These are phyloP conservation scores for Turritopsis rubra DNA, from an alignment of 30 jellyfish, hydroid and myxozoan species.

Conservation along the genomic window DNA sequence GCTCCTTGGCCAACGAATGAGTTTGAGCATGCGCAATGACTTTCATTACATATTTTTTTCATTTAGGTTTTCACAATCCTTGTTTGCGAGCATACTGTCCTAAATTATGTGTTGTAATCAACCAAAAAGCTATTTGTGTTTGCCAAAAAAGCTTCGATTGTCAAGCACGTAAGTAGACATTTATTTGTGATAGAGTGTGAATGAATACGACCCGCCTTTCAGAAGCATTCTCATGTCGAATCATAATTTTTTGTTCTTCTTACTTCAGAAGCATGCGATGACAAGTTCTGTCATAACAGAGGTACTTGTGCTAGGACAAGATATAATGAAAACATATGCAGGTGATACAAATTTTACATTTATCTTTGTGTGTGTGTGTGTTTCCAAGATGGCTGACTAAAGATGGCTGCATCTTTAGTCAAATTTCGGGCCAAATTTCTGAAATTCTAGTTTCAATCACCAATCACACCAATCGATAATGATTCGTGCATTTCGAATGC, in stretches of 20 bases:
- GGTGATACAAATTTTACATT: background rate
- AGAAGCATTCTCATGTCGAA: background rate
- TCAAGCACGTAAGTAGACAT: constrained; percentile 22
- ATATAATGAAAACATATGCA: constrained; percentile 14
- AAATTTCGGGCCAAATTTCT: no score
- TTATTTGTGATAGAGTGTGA: background rate
- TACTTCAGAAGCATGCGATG: constrained; percentile 13
- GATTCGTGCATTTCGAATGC: no score
- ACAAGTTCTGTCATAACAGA: constrained; percentile 1
- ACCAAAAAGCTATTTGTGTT: constrained; percentile 25
- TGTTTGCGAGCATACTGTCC: constrained; percentile 35
- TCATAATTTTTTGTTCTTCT: background rate
- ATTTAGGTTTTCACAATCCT: constrained; percentile 6
- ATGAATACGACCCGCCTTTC: background rate
- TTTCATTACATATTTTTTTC: background rate
- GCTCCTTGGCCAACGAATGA: background rate
- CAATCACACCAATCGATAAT: no score
- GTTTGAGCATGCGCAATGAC: background rate
- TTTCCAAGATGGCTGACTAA: no score
- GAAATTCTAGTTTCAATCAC: no score
- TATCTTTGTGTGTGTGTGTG: background rate
- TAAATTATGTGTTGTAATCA: constrained; percentile 41
- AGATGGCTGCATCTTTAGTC: no score
- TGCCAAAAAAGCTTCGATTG: constrained; percentile 18
- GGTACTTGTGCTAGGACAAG: constrained; percentile 14